Evolutionary conservation across 2,888 invertebrate species (phyloP).

Genomic region (Leptura quadrifasciata): DNA sequence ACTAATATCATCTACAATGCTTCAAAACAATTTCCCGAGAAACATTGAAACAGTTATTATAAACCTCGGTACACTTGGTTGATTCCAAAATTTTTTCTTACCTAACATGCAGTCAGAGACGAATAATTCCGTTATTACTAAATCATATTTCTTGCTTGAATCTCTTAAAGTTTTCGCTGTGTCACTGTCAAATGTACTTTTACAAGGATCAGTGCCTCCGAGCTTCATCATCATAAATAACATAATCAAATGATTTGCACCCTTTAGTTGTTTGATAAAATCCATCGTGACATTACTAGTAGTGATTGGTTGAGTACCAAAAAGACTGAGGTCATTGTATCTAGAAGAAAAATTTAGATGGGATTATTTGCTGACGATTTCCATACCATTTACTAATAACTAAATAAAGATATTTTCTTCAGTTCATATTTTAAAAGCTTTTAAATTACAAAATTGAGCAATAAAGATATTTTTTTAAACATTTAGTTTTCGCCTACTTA

Average conservation of each 20-base stretch:
- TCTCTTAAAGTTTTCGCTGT: slow-evolving; percentile 57
- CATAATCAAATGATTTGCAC: background rate
- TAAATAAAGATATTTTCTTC: too few species aligned
- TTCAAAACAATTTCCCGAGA: too few species aligned
- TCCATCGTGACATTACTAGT: slow-evolving; percentile 56
- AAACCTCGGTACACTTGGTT: too few species aligned
- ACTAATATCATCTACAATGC: too few species aligned
- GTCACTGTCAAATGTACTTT: slow-evolving; percentile 58
- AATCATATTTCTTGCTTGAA: slow-evolving; percentile 59
- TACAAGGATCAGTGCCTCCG: slow-evolving; percentile 58
- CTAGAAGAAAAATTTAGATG: too few species aligned
- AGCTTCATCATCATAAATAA: slow-evolving; percentile 19
- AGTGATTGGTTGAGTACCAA: slow-evolving; percentile 52
- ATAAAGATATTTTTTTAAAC: too few species aligned
- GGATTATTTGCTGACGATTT: too few species aligned
- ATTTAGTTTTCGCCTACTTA: slow-evolving; percentile 71
- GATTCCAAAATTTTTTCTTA: background rate
- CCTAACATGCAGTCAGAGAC: slow-evolving; percentile 76
- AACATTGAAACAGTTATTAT: too few species aligned
- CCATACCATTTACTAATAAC: too few species aligned
- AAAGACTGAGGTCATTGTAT: slow-evolving; percentile 58
- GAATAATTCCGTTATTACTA: slow-evolving; percentile 78
- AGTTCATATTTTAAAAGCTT: too few species aligned
- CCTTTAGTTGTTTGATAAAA: background rate
- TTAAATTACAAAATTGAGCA: too few species aligned